Evolutionary conservation across 2,888 invertebrate species (phyloP).

Genomic region (Tupiocoris notatus): DNA sequence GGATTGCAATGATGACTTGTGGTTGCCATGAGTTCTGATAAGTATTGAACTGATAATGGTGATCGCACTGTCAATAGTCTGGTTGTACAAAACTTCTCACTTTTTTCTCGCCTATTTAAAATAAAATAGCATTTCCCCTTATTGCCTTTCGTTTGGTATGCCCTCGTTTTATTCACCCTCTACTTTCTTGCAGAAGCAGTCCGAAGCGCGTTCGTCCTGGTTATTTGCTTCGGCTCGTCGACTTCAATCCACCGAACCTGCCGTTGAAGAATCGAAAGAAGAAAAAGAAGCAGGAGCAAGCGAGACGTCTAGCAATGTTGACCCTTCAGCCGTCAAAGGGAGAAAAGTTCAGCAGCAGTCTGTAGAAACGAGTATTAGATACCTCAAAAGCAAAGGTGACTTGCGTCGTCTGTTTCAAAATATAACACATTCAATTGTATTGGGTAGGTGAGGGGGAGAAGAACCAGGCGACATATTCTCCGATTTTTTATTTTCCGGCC

Average conservation of each 20-base stretch:
- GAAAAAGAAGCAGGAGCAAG: background rate
- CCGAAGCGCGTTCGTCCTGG: background rate
- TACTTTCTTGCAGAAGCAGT: background rate
- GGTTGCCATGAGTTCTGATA: too few relatives aligned
- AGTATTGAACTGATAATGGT: too few relatives aligned
- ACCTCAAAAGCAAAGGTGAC: constrained; percentile 71
- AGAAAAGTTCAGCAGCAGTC: constrained; percentile 57
- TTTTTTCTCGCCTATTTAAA: too few relatives aligned
- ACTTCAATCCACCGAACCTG: background rate
- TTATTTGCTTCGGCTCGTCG: background rate
- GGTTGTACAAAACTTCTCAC: too few relatives aligned
- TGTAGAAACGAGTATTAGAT: constrained; percentile 78
- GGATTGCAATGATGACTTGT: too few relatives aligned
- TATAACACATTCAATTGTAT: background rate
- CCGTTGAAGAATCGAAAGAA: background rate
- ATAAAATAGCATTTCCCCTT: too few relatives aligned
- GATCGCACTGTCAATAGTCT: too few relatives aligned
- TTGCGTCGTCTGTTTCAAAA: background rate
- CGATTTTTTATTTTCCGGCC: too few relatives aligned
- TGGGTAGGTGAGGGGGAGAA: too few relatives aligned
- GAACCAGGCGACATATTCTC: too few relatives aligned
- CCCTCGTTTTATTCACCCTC: too few relatives aligned
- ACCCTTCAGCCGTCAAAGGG: background rate
- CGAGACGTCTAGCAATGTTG: background rate
- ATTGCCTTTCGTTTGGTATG: too few relatives aligned